Conservation (phyloP, 2,797 vertebrate species). For the Sciurus vulgaris region DNA sequence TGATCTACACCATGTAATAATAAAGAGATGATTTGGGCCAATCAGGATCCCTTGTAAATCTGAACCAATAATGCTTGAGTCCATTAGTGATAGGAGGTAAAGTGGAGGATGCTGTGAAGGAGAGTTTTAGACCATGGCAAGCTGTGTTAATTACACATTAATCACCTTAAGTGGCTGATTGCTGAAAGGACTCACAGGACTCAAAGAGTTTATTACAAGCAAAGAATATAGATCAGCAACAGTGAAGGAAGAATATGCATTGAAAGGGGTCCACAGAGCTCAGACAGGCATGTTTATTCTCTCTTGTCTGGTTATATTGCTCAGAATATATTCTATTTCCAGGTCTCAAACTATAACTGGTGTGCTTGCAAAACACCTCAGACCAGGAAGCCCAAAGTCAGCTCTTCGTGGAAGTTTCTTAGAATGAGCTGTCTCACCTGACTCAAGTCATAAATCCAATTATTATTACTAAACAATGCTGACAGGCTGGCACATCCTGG, state of each 20-base stretch:
- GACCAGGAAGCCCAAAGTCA: neutral
- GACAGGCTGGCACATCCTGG: neutral
- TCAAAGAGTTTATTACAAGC: slow-evolving; percentile 57
- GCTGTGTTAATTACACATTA: slow-evolving; percentile 75
- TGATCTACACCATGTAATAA: neutral
- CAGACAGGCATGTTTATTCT: neutral
- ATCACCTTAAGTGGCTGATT: slow-evolving; percentile 72
- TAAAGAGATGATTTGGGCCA: slow-evolving; percentile 43
- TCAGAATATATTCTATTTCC: neutral
- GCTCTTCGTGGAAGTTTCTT: neutral
- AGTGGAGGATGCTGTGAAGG: slow-evolving; percentile 62
- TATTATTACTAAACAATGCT: slow-evolving; percentile 48
- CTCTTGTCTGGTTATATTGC: neutral
- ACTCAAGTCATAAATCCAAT: slow-evolving; percentile 26
- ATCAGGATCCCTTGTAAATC: slow-evolving; percentile 32
- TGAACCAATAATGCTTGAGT: slow-evolving; percentile 50
- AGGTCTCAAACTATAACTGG: neutral
- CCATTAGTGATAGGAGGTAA: slow-evolving; percentile 71
- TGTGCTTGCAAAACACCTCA: neutral
- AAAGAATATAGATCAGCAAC: slow-evolving; percentile 26
- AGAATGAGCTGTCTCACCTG: neutral
- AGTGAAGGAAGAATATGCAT: neutral
- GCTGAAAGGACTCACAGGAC: slow-evolving; percentile 52
- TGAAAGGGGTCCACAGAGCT: neutral
- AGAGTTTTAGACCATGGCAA: slow-evolving; percentile 59